Conservation (phyloP, 2,113 vertebrate species). For the Eptesicus fuscus region DNA sequence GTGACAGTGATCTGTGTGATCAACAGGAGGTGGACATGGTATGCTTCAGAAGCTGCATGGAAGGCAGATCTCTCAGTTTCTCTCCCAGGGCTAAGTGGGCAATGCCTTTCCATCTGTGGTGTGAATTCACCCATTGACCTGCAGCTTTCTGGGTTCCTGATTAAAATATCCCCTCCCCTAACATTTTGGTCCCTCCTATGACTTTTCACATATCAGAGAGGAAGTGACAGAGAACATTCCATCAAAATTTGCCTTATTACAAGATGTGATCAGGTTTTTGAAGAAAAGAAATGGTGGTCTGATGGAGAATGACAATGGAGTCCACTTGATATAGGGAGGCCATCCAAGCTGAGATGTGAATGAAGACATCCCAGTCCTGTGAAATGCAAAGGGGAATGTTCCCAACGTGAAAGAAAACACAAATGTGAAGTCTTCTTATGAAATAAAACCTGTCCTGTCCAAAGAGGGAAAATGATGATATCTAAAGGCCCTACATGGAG, state of each 20-base stretch:
- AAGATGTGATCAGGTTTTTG: neutral
- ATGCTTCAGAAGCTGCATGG: constrained; percentile 22
- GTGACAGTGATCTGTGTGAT: constrained; percentile 40
- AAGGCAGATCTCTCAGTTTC: neutral
- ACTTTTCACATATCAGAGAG: neutral
- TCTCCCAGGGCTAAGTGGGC: neutral
- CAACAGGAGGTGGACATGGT: neutral
- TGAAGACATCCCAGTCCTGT: accelerated
- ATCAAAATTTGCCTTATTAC: neutral
- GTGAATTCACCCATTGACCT: neutral
- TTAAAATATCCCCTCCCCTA: neutral
- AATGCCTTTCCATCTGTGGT: neutral
- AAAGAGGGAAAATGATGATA: neutral
- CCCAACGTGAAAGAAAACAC: neutral
- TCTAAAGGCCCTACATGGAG: too few species aligned
- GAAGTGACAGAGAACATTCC: neutral
- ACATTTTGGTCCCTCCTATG: neutral
- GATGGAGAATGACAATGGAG: neutral
- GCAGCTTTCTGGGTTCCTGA: neutral
- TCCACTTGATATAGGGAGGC: accelerated
- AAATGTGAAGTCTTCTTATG: neutral
- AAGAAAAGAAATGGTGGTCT: neutral
- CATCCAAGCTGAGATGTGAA: neutral
- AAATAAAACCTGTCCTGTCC: neutral
- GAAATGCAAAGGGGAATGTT: too few species aligned